These are phyloP conservation scores for Eolophus roseicapilla DNA, from an alignment of 2,113 vertebrate genomes.

Conservation along the genomic window DNA sequence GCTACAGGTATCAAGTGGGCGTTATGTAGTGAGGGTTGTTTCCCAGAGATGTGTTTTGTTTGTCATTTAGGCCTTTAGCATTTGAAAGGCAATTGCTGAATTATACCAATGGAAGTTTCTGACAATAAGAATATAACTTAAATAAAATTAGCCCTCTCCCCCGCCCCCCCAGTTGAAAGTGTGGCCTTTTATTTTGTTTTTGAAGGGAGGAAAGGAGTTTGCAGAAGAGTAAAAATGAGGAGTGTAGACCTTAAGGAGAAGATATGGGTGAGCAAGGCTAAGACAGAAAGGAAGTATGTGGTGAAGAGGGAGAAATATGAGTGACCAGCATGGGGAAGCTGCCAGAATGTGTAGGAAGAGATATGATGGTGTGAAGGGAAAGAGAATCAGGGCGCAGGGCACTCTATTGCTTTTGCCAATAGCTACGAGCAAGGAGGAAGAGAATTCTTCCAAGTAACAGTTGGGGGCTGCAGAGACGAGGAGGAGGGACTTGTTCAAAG, in stretches of 20 bases:
- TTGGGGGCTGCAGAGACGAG: background rate
- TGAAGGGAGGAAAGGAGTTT: background rate
- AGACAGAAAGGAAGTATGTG: background rate
- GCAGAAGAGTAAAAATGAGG: background rate
- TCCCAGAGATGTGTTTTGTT: background rate
- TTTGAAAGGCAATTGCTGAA: background rate
- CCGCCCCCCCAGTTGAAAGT: background rate
- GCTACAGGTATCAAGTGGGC: background rate
- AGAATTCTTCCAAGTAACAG: background rate
- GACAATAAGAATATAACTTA: background rate
- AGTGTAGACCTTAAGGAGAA: background rate
- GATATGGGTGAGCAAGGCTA: background rate
- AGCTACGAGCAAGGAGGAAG: background rate
- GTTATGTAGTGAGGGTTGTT: accelerated
- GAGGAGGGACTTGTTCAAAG: background rate
- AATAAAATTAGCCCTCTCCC: background rate
- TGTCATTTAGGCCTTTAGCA: background rate
- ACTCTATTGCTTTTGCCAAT: background rate
- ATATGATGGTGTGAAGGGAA: background rate
- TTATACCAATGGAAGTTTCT: background rate
- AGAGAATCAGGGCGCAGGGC: background rate
- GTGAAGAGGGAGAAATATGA: background rate
- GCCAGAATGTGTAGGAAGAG: background rate
- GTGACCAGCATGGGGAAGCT: background rate
- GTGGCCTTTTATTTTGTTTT: background rate